phyloP scores from a whole-genome alignment of 2,797 vertebrate genomes.

The Margarornis squamiger region DNA sequence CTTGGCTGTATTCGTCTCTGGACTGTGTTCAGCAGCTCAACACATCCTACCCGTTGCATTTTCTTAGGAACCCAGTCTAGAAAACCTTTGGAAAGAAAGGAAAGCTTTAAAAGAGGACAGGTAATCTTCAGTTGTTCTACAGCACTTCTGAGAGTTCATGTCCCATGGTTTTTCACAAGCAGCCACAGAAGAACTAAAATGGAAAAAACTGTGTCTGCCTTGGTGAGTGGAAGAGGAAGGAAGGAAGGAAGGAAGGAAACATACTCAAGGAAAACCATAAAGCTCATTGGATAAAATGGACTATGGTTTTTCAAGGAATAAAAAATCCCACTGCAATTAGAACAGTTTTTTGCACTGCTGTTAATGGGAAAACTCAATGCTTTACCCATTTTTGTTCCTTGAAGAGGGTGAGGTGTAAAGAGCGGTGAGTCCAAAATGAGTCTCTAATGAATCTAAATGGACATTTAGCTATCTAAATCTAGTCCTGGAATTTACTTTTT shows the following conservation, averaged over 20 bases:
- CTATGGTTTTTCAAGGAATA: neutral
- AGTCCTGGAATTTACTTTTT: neutral
- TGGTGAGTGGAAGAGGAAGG: neutral
- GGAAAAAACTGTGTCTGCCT: neutral
- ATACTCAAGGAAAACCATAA: neutral
- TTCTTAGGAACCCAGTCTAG: constrained; percentile 98
- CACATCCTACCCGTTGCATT: constrained; percentile 95
- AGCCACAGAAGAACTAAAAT: neutral
- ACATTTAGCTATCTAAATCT: neutral
- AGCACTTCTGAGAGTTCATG: neutral
- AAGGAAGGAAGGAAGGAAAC: neutral
- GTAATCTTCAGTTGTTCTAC: neutral
- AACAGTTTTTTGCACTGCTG: neutral
- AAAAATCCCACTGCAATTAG: neutral
- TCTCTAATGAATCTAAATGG: neutral
- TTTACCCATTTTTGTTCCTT: neutral
- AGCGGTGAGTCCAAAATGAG: neutral
- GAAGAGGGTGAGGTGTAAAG: neutral
- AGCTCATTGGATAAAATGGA: neutral
- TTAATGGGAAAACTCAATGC: neutral
- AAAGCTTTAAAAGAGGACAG: constrained; percentile 2
- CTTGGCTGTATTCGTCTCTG: constrained; percentile 94
- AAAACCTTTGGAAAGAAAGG: constrained; percentile 80
- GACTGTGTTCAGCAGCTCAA: constrained; percentile 95
- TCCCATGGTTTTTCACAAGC: neutral